Percentiles rank a stretch among this genome's conserved stretches.
Evolutionary conservation across 2,888 invertebrate species (phyloP).

Genomic region (Lasioglossum figueresi): DNA sequence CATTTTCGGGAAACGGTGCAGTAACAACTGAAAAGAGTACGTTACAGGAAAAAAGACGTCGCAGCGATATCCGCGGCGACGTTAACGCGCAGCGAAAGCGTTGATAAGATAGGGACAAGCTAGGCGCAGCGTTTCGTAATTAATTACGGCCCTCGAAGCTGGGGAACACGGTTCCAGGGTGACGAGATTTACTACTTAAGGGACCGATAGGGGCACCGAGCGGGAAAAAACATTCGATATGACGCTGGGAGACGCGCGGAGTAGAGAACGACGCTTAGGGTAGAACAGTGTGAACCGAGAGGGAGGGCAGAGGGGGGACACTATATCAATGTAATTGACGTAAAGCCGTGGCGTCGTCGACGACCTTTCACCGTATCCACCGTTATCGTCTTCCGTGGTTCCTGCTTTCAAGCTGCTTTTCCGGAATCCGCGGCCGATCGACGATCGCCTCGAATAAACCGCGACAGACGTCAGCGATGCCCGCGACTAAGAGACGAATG

Average conservation of each 20-base stretch:
- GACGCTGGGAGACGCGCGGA: constrained; percentile 39
- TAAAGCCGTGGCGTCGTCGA: constrained; percentile 67
- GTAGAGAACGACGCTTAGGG: constrained; percentile 27
- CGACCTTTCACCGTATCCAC: constrained; percentile 75
- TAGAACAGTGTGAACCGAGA: constrained; percentile 29
- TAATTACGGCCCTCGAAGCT: constrained; percentile 32
- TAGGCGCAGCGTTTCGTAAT: constrained; percentile 32
- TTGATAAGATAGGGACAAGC: constrained; percentile 38
- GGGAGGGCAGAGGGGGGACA: constrained; percentile 55
- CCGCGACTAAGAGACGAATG: constrained; percentile 31
- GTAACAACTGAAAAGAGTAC: neutral
- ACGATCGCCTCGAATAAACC: constrained; percentile 54
- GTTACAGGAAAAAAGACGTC: neutral
- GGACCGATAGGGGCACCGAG: constrained; percentile 40
- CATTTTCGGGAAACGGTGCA: neutral
- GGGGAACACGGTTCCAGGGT: constrained; percentile 33
- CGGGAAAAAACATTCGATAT: constrained; percentile 41
- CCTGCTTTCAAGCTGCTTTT: constrained; percentile 63
- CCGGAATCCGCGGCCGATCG: constrained; percentile 66
- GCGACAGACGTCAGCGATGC: constrained; percentile 36
- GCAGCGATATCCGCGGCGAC: neutral
- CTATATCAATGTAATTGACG: constrained; percentile 77
- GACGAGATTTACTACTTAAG: constrained; percentile 54
- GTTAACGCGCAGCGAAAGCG: neutral
- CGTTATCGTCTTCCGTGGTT: constrained; percentile 73